phyloP scores from a whole-genome alignment of 1,140 invertebrate genomes.

The Chionoecetes opilio region DNA sequence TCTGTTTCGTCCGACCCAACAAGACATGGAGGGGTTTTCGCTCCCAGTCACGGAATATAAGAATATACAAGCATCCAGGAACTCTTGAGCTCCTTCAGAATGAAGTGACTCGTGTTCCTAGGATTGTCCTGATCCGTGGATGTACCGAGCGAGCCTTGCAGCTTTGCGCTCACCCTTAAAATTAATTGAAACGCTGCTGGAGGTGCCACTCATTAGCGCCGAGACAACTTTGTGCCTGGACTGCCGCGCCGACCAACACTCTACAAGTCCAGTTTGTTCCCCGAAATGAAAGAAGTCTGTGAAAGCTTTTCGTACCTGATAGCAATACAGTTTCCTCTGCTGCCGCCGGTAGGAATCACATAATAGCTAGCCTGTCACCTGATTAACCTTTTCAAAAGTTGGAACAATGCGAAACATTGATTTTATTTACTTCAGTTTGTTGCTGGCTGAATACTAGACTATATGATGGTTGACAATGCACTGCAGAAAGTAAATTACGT shows the following conservation, averaged over 20 bases:
- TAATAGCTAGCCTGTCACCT: background rate
- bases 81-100: background rate
- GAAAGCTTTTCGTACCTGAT: background rate
- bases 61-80: background rate
- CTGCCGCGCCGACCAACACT: no score
- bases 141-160: background rate
- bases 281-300: background rate
- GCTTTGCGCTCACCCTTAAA: background rate
- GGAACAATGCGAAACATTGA: background rate
- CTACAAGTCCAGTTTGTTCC: background rate
- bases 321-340: background rate
- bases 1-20: no score
- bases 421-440: no score
- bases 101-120: background rate
- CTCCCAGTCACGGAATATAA: no score
- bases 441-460: background rate
- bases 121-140: background rate
- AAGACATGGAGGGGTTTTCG: no score
- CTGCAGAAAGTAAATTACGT: background rate
- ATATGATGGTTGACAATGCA: background rate
- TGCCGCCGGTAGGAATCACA: background rate
- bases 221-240: background rate
- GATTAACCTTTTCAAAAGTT: background rate
- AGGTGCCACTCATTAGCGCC: background rate
- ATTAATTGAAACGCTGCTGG: slow-evolving; percentile 3